Percentiles rank a stretch among this genome's conserved stretches.
Conservation (phyloP, 1,140 invertebrate species). For the Pseudomyrmex cubaensis region DNA sequence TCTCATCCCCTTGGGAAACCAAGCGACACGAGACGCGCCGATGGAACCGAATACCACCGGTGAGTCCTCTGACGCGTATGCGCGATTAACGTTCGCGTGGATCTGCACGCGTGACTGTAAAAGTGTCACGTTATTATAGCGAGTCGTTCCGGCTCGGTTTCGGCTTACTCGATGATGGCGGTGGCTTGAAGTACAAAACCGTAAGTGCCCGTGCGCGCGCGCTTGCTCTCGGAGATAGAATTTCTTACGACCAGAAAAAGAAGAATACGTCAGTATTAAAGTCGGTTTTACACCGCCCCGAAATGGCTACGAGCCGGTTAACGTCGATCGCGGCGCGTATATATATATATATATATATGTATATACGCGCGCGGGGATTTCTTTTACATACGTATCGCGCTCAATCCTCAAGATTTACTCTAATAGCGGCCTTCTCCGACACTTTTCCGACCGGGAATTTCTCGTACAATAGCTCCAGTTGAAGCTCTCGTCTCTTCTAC, state of each 20-base stretch:
- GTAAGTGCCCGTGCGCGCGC: slow-evolving; percentile 10
- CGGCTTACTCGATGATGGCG: background rate
- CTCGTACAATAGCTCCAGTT: slow-evolving; percentile 11
- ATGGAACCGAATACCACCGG: background rate
- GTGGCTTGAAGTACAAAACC: slow-evolving; percentile 24
- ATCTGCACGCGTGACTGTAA: slow-evolving; percentile 19
- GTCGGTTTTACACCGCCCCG: slow-evolving; percentile 67
- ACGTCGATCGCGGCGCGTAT: slow-evolving; percentile 60
- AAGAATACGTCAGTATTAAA: slow-evolving; percentile 68
- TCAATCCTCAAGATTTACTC: slow-evolving; percentile 55
- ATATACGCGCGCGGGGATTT: slow-evolving; percentile 46
- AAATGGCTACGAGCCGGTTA: slow-evolving; percentile 71
- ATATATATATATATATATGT: too few species aligned
- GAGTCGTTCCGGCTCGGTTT: slow-evolving; percentile 23
- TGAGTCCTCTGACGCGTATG: background rate
- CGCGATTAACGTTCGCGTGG: slow-evolving; percentile 9
- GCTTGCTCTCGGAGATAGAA: slow-evolving; percentile 54
- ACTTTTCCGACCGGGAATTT: slow-evolving; percentile 22
- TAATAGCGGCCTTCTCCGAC: slow-evolving; percentile 57
- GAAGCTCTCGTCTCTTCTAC: background rate
- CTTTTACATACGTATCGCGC: slow-evolving; percentile 46
- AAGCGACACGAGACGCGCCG: background rate
- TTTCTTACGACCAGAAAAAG: slow-evolving; percentile 66
- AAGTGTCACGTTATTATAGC: slow-evolving; percentile 32
- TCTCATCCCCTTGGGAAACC: background rate